Evolutionary conservation across 2,797 vertebrate species (phyloP).

Genomic region (Melanotaenia trifasciata): DNA sequence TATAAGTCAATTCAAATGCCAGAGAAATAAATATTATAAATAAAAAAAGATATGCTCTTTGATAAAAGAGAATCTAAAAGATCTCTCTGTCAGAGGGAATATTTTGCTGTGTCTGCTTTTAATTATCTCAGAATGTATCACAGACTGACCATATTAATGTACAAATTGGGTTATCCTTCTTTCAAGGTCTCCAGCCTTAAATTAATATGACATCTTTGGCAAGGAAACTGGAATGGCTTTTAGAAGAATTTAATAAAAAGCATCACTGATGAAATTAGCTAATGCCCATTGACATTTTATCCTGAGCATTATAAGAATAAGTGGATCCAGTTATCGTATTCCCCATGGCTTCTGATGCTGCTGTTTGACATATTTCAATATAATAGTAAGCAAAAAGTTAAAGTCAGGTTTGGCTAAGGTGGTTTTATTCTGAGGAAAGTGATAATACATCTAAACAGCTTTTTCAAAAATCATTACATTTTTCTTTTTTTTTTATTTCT

Average conservation of each 20-base stretch:
- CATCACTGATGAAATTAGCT: constrained; percentile 85
- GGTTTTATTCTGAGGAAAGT: constrained; percentile 27
- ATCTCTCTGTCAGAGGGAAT: constrained; percentile 43
- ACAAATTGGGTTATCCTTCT: constrained; percentile 83
- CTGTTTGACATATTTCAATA: constrained; percentile 67
- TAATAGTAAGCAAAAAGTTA: constrained; percentile 65
- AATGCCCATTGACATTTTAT: constrained; percentile 87
- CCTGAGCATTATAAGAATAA: constrained; percentile 81
- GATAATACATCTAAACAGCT: constrained; percentile 11
- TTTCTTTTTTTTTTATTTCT: neutral
- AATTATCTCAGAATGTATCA: constrained; percentile 69
- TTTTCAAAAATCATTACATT: neutral
- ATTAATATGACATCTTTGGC: constrained; percentile 85
- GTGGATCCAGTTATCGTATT: constrained; percentile 77
- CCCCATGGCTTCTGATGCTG: constrained; percentile 63
- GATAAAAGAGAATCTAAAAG: constrained; percentile 33
- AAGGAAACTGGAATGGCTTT: constrained; percentile 81
- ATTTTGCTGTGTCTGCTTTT: constrained; percentile 73
- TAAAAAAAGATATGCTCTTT: constrained; percentile 21
- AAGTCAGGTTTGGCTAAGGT: constrained; percentile 46
- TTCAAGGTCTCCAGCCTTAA: constrained; percentile 78
- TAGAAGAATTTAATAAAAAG: constrained; percentile 87
- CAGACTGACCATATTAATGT: constrained; percentile 76
- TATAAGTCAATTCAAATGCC: constrained; percentile 8
- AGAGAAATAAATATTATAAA: constrained; percentile 16